Evolutionary conservation across 1,140 invertebrate genomes (phyloP), one percentile per base, ranked within the genome.

Genomic region (Drosophila varians): DNA sequence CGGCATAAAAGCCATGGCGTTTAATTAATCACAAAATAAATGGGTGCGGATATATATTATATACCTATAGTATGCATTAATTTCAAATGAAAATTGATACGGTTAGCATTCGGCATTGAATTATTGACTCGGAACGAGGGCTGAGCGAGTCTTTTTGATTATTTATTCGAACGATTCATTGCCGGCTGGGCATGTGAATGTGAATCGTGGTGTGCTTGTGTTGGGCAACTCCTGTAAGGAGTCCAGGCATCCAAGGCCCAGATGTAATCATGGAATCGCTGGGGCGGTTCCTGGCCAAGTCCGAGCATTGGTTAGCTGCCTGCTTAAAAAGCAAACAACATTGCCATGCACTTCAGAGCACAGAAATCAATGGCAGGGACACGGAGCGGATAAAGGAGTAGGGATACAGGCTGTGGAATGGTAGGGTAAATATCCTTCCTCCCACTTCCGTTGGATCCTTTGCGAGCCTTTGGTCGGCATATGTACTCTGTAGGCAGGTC

Each of bases 271-370:
- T 64, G 60, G 61, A 84, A 57, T 65, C 80, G 71, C 18, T 70
- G 76, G 64, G 61, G 66, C 82, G 49, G 57, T 47, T 43, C 62
- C 51, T 70, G 74, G 49, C 60, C 74, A 64, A 74, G 46, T 12
- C 43, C 26, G 36, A 46, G 42, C 18, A 43, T 40, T 74, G 76
- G 40, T 60, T 71, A 82, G 49, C 69, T 62, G 71, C 12, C 46
- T 74, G 79, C 53, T 83, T 75, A 66, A 80, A 86, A 80, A 79
- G 76, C 75, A 84, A 84, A 84, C 83, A 84, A 79, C 83, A 79
- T 75, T 65, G 34, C 60, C 64, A 53, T 56, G 45, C 62, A 57
- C 58, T 55, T 40, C 70, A 19, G 28, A 53, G 31, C 40, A 65
- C 28, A 74, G 46, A 51, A 74, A 38, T 49, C 53, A 74, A 68